Evolutionary conservation across 1,140 invertebrate genomes (phyloP), one percentile per base, ranked within the genome.

Genomic region (Venturia canescens): DNA sequence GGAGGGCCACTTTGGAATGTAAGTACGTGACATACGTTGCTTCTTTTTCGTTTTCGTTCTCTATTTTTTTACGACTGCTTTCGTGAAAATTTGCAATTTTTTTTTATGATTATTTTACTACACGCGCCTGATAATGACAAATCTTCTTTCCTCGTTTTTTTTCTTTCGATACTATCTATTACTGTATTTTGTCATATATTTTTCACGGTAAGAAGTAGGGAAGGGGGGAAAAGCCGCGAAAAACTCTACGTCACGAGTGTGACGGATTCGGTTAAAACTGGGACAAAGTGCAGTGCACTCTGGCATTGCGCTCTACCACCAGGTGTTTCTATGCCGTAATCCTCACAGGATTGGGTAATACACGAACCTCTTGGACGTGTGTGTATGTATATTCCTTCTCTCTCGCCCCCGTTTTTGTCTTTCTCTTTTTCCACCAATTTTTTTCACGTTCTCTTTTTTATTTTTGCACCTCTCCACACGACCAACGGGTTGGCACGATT

Each of bases 241-340:
- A 83, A 90, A 86, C 38, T 44, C 88, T 91, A 90, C 91, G 91
- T 92, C 90, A 92, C 87, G 82, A 89, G 38, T 44, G 86, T 90
- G 90, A 91, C 89, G 89, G 90, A 91, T 89, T 91, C 86, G 83
- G 82, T 86, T 84, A 89, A 91, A 91, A 90, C 90, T 92, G 89
- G 90, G 90, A 91, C 90, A 92, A 92, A 91, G 91, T 92, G 90
- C 90, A 92, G 86, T 92, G 90, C 89, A 91, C 91, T 92, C 91
- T 92, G 90, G 90, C 90, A 91, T 91, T 91, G 90, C 90, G 89
- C 87, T 91, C 88, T 88, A 86, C 89, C 87, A 89, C 90, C 90
- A 91, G 90, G 90, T 91, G 89, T 91, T 90, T 91, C 89, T 87
- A 86, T 90, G 88, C 88, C 85, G 88, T 91, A 90, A 90, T 91